phyloP scores from a whole-genome alignment of 2,113 vertebrate genomes.

The Probosciger aterrimus region DNA sequence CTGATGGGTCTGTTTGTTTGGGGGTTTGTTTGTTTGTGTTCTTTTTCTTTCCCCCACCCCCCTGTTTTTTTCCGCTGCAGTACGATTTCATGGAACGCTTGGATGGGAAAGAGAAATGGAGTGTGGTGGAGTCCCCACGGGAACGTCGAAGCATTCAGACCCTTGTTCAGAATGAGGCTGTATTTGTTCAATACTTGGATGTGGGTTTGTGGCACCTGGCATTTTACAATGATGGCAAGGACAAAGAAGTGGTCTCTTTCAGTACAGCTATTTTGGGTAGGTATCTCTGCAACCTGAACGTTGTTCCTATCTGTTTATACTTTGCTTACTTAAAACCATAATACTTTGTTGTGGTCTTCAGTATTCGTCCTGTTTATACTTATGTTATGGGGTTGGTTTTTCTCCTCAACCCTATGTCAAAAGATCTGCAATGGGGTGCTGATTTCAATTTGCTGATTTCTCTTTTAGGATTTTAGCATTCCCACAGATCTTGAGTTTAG shows the following conservation, averaged over 20 bases:
- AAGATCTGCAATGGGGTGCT: not conserved
- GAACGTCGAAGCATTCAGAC: conserved; percentile 95
- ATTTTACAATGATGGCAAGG: conserved; percentile 97
- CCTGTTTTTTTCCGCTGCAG: conserved; percentile 56
- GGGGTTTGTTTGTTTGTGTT: not conserved
- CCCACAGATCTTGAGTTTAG: not conserved
- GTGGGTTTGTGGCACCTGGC: conserved; percentile 95
- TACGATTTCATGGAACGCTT: conserved; percentile 99
- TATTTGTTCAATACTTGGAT: conserved; percentile 96
- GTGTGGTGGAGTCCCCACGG: conserved; percentile 91
- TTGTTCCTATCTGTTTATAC: not conserved
- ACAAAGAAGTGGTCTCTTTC: conserved; percentile 94
- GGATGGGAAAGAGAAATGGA: conserved; percentile 99
- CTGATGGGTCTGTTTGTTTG: not conserved
- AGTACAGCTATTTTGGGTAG: conserved; percentile 91
- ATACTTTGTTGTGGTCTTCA: not conserved
- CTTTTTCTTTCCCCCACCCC: not conserved
- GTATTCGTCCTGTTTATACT: not conserved
- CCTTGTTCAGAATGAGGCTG: conserved; percentile 95
- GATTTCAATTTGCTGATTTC: not conserved
- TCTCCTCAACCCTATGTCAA: not conserved
- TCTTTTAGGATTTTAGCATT: not conserved
- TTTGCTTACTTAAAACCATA: not conserved
- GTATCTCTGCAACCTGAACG: not conserved
- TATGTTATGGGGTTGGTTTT: not conserved